Percentiles rank a stretch among this genome's conserved stretches.
These are phyloP conservation scores for Ditylenchus dipsaci DNA, from an alignment of 1,140 invertebrate genomes.

Conservation along the genomic window DNA sequence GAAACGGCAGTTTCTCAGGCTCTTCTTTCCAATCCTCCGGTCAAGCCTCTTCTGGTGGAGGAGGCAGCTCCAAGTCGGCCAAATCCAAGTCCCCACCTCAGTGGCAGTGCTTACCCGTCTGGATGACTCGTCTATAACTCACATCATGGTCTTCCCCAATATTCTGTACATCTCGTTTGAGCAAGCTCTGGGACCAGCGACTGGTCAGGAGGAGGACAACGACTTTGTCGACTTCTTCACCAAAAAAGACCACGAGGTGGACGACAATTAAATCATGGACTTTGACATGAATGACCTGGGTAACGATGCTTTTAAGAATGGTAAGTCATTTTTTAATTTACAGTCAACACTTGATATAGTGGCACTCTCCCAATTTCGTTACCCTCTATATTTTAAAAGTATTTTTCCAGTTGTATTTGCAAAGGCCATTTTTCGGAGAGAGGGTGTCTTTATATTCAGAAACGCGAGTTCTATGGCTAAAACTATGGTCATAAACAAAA, in stretches of 20 bases:
- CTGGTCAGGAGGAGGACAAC: conserved; percentile 16
- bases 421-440: too few species aligned
- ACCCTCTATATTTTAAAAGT: too few species aligned
- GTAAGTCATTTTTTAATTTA: background rate
- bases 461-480: too few species aligned
- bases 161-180: conserved; percentile 37
- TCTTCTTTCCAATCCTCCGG: background rate
- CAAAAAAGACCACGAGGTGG: background rate
- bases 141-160: conserved; percentile 96
- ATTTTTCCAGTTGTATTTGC: too few species aligned
- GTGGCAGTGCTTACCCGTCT: conserved; percentile 65
- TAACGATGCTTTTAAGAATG: conserved; percentile 10
- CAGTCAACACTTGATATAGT: too few species aligned
- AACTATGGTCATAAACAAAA: too few species aligned
- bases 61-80: background rate
- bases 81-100: conserved; percentile 10
- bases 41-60: background rate
- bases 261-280: conserved; percentile 11
- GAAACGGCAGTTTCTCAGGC: background rate
- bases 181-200: background rate
- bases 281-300: conserved; percentile 7
- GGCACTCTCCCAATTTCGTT: too few species aligned
- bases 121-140: conserved; percentile 85
- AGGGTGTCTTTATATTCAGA: too few species aligned
- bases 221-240: conserved; percentile 24